Evolutionary conservation across 2,888 invertebrate species (phyloP).

Genomic region (Morpho achilles): DNA sequence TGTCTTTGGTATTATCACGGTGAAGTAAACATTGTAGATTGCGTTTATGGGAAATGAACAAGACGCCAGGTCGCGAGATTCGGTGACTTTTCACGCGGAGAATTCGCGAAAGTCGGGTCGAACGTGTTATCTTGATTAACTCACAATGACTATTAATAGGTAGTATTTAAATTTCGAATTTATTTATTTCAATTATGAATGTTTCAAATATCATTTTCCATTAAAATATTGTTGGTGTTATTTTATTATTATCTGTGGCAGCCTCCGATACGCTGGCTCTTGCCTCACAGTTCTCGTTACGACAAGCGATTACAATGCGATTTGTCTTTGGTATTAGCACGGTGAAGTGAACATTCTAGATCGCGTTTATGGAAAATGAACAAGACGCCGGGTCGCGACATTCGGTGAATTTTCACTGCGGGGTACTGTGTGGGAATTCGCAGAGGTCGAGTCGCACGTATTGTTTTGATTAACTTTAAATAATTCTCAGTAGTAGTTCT

Average conservation of each 20-base stretch:
- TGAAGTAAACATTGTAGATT: conserved; percentile 66
- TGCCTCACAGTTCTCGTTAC: conserved; percentile 38
- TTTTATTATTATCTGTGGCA: conserved; percentile 14
- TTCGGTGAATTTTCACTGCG: conserved; percentile 41
- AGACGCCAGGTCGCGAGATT: conserved; percentile 46
- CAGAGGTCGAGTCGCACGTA: conserved; percentile 3
- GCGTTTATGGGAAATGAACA: conserved; percentile 67
- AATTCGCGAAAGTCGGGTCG: too few relatives aligned
- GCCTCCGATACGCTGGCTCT: conserved; percentile 28
- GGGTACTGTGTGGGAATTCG: conserved; percentile 28
- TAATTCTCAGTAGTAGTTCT: too few relatives aligned
- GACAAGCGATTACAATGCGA: conserved; percentile 42
- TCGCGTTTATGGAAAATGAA: conserved; percentile 67
- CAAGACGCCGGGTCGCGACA: conserved; percentile 49
- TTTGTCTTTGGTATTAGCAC: conserved; percentile 56
- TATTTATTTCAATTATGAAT: too few relatives aligned
- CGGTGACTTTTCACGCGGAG: conserved; percentile 37
- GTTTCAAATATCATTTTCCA: too few relatives aligned
- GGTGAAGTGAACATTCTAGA: conserved; percentile 68
- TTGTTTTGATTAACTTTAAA: too few relatives aligned
- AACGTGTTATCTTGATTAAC: too few relatives aligned
- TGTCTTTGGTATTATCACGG: conserved; percentile 60
- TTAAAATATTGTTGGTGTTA: too few relatives aligned
- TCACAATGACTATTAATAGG: too few relatives aligned
- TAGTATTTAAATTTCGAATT: too few relatives aligned